phyloP scores from a whole-genome alignment of 1,140 invertebrate genomes.

The Oreohelix idahoensis region DNA sequence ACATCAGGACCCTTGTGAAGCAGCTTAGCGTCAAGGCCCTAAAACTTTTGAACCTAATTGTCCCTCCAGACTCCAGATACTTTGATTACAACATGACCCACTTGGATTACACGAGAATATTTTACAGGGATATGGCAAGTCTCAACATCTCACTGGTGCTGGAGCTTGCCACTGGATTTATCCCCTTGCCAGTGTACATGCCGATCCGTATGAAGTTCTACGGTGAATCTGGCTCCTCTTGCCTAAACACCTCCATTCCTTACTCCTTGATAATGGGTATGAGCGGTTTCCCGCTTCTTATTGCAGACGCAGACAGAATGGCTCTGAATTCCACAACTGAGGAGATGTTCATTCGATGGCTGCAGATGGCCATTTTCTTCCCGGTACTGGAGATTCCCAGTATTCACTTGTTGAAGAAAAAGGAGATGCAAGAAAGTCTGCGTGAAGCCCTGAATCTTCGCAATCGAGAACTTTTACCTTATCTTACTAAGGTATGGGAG shows the following conservation, averaged over 20 bases:
- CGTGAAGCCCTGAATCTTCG: constrained; percentile 81
- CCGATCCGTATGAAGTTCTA: constrained; percentile 39
- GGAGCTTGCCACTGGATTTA: constrained; percentile 49
- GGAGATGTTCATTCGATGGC: constrained; percentile 90
- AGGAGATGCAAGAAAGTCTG: constrained; percentile 78
- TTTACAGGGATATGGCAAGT: constrained; percentile 39
- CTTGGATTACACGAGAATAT: constrained; percentile 49
- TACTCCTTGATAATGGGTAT: constrained; percentile 86
- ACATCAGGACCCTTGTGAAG: constrained; percentile 25
- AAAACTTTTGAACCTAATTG: constrained; percentile 47
- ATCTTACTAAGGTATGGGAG: constrained; percentile 38
- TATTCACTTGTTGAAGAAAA: constrained; percentile 88
- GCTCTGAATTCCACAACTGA: constrained; percentile 80
- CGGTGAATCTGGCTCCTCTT: constrained; percentile 29
- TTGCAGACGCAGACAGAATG: constrained; percentile 95
- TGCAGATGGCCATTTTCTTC: constrained; percentile 88
- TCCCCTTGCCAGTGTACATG: constrained; percentile 42
- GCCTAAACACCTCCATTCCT: constrained; percentile 78
- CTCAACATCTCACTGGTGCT: constrained; percentile 45
- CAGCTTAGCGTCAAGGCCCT: constrained; percentile 43
- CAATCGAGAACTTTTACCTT: constrained; percentile 67
- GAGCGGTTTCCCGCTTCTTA: constrained; percentile 86
- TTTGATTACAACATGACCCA: constrained; percentile 48
- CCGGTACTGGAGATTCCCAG: constrained; percentile 87
- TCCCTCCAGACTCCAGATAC: constrained; percentile 44